Evolutionary conservation across 1,140 invertebrate species (phyloP), one percentile per base, ranked within the genome.

Genomic region (Drosophila burlai): DNA sequence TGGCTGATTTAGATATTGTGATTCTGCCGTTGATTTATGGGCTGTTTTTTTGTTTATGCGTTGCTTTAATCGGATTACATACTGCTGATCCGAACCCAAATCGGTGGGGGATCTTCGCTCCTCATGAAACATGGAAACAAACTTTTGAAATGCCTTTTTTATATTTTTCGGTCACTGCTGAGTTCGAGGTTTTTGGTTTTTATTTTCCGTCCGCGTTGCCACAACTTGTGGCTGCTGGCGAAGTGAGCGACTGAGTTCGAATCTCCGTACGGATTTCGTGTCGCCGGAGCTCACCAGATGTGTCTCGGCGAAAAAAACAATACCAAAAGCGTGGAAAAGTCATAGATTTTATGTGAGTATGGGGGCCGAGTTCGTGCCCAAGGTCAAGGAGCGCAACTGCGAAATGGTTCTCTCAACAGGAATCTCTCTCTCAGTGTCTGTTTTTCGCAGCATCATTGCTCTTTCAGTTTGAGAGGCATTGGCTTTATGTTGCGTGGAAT

Each of bases 141-240:
- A 59, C n/a, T 45, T 49, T 59, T n/a, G 0, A 55, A 36, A 58
- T 69, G n/a, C 7, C 21, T 43, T 47, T 40, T 38, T n/a, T 24
- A n/a, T 61, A 38, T 26, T 10, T 21, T 18, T 11, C 4, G 11
- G 43, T 72, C 54, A 57, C 54, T 38, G 15, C 6, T 40, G 15
- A 10, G 13, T 2, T 40, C 6, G 9, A 2, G 15, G 5, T 26
- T 36, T 21, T 34, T 7, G 11, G 3, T 21, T 43, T 52, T 38
- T n/a, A 46, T 43, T 68, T 38, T 71, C 18, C 31, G 52, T 73
- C 75, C 63, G 80, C 81, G 76, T 62, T 46, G 57, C 80, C 83
- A 69, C 83, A 87, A 87, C 84, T 83, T 89, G 83, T 87, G 84
- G 84, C 81, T 86, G 83, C 57, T 78, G 59, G 54, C 78, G 62